Percentiles rank a stretch among this genome's conserved stretches.
phyloP scores from a whole-genome alignment of 2,797 vertebrate species.

The Cheirogaleus major region DNA sequence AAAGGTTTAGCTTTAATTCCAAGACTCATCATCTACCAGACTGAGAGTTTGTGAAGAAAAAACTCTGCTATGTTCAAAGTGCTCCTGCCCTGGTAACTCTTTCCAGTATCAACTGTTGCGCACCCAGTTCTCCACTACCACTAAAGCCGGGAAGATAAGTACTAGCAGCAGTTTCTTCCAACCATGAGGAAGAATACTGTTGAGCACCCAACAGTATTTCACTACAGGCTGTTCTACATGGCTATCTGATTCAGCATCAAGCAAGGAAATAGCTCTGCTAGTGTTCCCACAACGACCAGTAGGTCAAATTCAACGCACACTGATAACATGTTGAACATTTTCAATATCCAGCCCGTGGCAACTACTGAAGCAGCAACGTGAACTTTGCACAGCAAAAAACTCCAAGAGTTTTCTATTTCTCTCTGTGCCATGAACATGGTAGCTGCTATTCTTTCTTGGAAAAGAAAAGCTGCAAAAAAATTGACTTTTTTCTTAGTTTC shows the following conservation, averaged over 20 bases:
- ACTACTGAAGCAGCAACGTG: conserved; percentile 95
- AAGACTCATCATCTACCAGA: conserved; percentile 73
- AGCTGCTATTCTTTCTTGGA: conserved; percentile 91
- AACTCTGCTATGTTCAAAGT: conserved; percentile 22
- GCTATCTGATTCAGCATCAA: conserved; percentile 84
- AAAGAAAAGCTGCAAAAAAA: conserved; percentile 92
- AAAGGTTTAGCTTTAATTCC: conserved; percentile 74
- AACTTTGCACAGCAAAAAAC: conserved; percentile 92
- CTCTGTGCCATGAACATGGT: conserved; percentile 95
- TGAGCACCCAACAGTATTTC: conserved; percentile 92
- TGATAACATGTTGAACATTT: conserved; percentile 94
- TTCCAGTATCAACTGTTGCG: conserved; percentile 83
- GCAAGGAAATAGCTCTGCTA: conserved; percentile 92
- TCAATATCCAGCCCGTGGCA: conserved; percentile 94
- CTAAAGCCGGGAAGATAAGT: background rate
- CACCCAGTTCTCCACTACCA: conserved; percentile 61
- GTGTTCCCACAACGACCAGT: conserved; percentile 94
- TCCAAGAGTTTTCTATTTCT: conserved; percentile 89
- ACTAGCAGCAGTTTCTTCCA: background rate
- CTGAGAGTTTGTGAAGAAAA: conserved; percentile 16
- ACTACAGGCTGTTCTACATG: conserved; percentile 86
- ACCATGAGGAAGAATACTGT: conserved; percentile 91
- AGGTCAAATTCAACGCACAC: conserved; percentile 95
- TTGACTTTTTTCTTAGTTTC: conserved; percentile 94
- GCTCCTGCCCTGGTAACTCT: conserved; percentile 69